A percentile compares a stretch with the other conserved stretches of the same genome.
Evolutionary conservation across 2,888 invertebrate species (phyloP).

Genomic region (Marasmarcha lunaedactyla): DNA sequence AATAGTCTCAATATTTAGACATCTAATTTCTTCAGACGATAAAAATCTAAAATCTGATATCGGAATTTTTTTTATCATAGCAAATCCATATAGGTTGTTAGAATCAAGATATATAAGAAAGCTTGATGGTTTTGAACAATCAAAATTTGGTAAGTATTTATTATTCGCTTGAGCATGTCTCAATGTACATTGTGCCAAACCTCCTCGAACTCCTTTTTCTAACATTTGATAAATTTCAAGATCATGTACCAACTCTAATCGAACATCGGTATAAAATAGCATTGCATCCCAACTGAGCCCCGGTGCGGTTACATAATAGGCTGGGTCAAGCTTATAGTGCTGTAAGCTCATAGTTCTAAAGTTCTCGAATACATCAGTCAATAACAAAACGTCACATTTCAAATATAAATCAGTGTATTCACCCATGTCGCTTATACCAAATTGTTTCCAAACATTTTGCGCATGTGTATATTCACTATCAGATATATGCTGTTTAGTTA

Average conservation of each 20-base stretch:
- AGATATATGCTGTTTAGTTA: constrained; percentile 11
- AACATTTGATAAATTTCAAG: constrained; percentile 10
- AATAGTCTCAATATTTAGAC: constrained; percentile 8
- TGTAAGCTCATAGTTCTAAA: constrained; percentile 21
- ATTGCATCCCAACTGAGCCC: constrained; percentile 21
- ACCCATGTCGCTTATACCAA: constrained; percentile 18
- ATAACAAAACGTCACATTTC: constrained; percentile 23
- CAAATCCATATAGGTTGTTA: constrained; percentile 31
- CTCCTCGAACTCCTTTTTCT: constrained; percentile 16
- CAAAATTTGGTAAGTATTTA: constrained; percentile 19
- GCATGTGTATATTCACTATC: constrained; percentile 19
- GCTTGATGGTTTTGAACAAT: constrained; percentile 13
- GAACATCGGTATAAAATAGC: constrained; percentile 12
- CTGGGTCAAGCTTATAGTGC: constrained; percentile 19
- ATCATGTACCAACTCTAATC: constrained; percentile 8
- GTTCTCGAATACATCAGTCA: constrained; percentile 29
- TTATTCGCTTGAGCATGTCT: constrained; percentile 27
- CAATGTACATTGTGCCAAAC: constrained; percentile 17
- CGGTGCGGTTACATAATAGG: constrained; percentile 19
- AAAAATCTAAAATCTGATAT: constrained; percentile 20
- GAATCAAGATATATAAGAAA: constrained; percentile 26
- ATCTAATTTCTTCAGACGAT: constrained; percentile 15
- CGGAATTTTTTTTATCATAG: constrained; percentile 26
- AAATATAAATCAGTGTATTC: constrained; percentile 26
- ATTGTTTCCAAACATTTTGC: constrained; percentile 18